Percentiles rank a stretch among this genome's conserved stretches.
Conservation (phyloP, 2,888 invertebrate species). For the Encarsia formosa region DNA sequence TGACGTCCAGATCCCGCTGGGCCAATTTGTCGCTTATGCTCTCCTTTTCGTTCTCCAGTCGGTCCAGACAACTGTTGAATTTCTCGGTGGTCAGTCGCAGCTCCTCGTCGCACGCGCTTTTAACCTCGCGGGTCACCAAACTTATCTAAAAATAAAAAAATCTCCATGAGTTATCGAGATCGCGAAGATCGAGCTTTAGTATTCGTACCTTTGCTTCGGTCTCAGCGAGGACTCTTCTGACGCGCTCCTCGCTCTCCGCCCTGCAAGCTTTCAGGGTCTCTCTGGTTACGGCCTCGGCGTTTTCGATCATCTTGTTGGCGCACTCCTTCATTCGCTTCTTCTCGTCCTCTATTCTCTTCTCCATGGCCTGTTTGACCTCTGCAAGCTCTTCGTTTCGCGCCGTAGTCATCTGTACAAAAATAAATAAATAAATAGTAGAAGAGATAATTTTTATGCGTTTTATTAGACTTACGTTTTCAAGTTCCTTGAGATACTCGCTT, state of each 20-base stretch:
- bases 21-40: conserved; percentile 36
- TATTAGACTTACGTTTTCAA: conserved; percentile 34
- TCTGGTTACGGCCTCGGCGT: conserved; percentile 40
- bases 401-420: conserved; percentile 32
- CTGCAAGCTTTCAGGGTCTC: conserved; percentile 42
- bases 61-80: conserved; percentile 34
- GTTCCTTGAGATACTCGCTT: conserved; percentile 33
- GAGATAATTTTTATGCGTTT: background rate
- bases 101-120: conserved; percentile 37
- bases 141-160: conserved; percentile 31
- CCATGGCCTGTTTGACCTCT: conserved; percentile 31
- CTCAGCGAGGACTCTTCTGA: conserved; percentile 41
- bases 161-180: background rate
- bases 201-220: conserved; percentile 41
- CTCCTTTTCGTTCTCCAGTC: conserved; percentile 38
- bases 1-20: conserved; percentile 39
- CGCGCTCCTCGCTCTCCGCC: conserved; percentile 41
- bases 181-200: background rate
- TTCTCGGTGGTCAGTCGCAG: conserved; percentile 38
- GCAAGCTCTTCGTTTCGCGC: conserved; percentile 36
- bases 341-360: conserved; percentile 39
- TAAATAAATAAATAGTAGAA: background rate
- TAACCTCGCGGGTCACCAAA: conserved; percentile 39
- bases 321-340: conserved; percentile 37
- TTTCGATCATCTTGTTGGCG: conserved; percentile 39